Conservation (phyloP, 2,113 vertebrate species). For the Tenebrosternarchus preto region DNA sequence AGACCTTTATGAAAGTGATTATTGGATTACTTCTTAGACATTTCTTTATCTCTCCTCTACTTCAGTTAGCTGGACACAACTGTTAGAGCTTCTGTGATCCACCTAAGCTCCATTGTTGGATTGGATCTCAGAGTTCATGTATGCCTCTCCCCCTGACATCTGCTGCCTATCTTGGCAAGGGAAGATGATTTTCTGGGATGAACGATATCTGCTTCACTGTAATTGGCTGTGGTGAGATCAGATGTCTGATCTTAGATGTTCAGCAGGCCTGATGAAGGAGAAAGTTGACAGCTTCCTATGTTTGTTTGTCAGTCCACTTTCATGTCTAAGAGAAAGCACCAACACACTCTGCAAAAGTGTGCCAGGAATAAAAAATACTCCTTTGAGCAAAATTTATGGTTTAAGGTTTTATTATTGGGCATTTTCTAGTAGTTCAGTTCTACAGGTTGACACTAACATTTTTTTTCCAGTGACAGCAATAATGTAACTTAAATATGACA, state of each 20-base stretch:
- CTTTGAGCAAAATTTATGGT: neutral
- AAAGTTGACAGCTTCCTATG: constrained; percentile 13
- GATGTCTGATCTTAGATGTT: constrained; percentile 28
- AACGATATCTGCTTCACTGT: constrained; percentile 38
- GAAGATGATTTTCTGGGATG: constrained; percentile 28
- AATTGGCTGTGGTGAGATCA: constrained; percentile 40
- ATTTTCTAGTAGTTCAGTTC: too few species aligned
- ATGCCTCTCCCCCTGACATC: constrained; percentile 21
- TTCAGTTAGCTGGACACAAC: constrained; percentile 39
- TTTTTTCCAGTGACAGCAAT: neutral
- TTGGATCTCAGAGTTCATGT: constrained; percentile 25
- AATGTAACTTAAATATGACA: neutral
- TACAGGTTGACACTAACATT: too few species aligned
- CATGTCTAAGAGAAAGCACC: neutral
- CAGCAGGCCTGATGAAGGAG: constrained; percentile 21
- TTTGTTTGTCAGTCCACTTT: constrained; percentile 33
- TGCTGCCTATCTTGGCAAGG: constrained; percentile 9
- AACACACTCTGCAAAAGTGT: neutral
- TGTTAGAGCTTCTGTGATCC: constrained; percentile 27
- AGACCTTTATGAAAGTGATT: constrained; percentile 36
- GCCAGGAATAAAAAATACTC: neutral
- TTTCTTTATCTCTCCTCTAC: constrained; percentile 13
- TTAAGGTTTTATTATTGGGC: neutral
- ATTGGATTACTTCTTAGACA: constrained; percentile 44
- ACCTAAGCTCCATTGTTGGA: constrained; percentile 22